Conservation (phyloP, 2,797 vertebrate genomes). For the Taeniopygia guttata region DNA sequence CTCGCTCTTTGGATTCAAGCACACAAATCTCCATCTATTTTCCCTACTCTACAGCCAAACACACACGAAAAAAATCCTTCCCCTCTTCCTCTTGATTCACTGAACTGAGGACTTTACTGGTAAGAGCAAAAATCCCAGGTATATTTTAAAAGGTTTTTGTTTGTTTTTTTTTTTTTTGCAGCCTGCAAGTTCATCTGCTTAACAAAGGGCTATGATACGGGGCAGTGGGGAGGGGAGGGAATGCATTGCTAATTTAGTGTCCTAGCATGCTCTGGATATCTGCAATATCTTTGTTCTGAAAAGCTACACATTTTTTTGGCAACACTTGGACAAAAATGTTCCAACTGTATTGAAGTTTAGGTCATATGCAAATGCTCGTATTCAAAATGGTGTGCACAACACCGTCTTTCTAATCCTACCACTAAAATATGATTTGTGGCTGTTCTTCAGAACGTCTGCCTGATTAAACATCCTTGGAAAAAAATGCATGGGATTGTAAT, state of each 20-base stretch:
- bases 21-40: not conserved
- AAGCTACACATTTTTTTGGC: not conserved
- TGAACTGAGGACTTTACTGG: not conserved
- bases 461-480: conserved; percentile 43
- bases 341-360: not conserved
- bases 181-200: not conserved
- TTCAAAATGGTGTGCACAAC: not conserved
- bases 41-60: not conserved
- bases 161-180: not conserved
- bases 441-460: conserved; percentile 22
- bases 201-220: not conserved
- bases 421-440: conserved; percentile 21
- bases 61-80: not conserved
- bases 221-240: rapidly evolving
- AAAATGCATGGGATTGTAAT: conserved; percentile 21
- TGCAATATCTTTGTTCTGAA: not conserved
- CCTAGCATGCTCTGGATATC: not conserved
- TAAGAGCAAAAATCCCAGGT: not conserved
- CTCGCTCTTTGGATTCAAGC: not conserved
- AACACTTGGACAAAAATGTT: not conserved
- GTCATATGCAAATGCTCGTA: not conserved
- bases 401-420: not conserved
- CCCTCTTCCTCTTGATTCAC: not conserved
- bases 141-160: not conserved
- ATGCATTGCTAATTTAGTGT: not conserved